Percentiles rank a stretch among this genome's conserved stretches.
These are phyloP conservation scores for Myioborus melanocephalus DNA, from an alignment of 2,797 vertebrate species.

Conservation along the genomic window DNA sequence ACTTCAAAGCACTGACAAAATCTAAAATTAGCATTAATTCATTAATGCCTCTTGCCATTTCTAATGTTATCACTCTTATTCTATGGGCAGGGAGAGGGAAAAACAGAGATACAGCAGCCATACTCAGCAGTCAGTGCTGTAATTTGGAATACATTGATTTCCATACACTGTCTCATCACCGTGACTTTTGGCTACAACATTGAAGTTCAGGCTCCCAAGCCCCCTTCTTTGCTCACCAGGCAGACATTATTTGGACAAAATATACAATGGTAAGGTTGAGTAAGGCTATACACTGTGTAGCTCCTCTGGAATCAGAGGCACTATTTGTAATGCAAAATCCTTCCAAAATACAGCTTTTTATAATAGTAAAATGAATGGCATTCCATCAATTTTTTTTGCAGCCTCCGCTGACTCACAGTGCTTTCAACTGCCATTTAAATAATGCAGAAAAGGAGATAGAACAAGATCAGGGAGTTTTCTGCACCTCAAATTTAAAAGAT, in stretches of 20 bases:
- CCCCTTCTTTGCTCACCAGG: not conserved
- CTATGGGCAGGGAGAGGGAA: not conserved
- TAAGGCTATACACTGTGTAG: not conserved
- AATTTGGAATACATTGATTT: not conserved
- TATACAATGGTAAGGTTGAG: not conserved
- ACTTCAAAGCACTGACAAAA: not conserved
- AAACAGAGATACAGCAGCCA: not conserved
- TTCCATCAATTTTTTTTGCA: not conserved
- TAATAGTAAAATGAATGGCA: not conserved
- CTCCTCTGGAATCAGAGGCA: not conserved
- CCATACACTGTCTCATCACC: not conserved
- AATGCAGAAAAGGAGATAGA: conserved; percentile 3
- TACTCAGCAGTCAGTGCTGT: not conserved
- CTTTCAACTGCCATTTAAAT: conserved; percentile 22
- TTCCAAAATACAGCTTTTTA: not conserved
- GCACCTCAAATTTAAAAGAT: not conserved
- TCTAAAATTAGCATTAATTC: not conserved
- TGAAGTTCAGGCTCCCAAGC: not conserved
- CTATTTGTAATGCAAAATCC: not conserved
- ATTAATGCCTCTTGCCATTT: not conserved
- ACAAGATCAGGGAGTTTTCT: not conserved
- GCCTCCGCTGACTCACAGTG: not conserved
- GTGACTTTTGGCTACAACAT: not conserved
- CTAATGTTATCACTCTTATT: not conserved
- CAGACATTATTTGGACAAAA: not conserved